Evolutionary conservation across 2,113 vertebrate genomes (phyloP).

Genomic region (Azemiops feae): DNA sequence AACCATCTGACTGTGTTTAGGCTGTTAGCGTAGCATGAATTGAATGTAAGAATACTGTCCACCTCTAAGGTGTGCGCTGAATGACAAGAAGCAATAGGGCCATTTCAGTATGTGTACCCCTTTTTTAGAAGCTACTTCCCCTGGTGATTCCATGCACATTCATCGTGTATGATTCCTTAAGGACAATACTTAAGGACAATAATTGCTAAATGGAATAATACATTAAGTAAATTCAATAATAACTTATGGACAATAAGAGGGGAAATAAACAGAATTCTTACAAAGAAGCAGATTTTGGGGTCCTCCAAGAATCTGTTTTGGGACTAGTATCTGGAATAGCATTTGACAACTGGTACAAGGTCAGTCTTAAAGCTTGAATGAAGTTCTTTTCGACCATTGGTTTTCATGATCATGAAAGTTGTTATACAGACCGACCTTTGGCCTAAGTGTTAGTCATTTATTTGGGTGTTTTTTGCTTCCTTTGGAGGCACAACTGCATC

Average conservation of each 20-base stretch:
- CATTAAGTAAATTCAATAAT: background rate
- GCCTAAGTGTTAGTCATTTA: background rate
- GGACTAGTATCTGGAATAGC: background rate
- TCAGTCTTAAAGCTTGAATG: background rate
- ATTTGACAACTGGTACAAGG: background rate
- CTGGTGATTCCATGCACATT: background rate
- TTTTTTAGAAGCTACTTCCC: background rate
- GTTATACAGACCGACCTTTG: background rate
- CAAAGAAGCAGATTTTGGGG: background rate
- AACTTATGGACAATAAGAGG: background rate
- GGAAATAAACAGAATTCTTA: background rate
- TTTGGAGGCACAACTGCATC: background rate
- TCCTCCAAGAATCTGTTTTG: background rate
- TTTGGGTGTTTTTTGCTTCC: background rate
- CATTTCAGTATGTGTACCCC: background rate
- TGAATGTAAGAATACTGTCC: background rate
- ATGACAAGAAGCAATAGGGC: too few species aligned
- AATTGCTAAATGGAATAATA: background rate
- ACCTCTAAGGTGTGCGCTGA: background rate
- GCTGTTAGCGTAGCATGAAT: background rate
- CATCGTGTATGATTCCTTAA: background rate
- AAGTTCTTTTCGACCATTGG: background rate
- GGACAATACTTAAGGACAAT: background rate
- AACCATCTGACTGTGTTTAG: background rate
- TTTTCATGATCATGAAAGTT: background rate